Evolutionary conservation across 2,888 invertebrate species (phyloP), one percentile per base, ranked within the genome.

Genomic region (Stictocephala bisonia): DNA sequence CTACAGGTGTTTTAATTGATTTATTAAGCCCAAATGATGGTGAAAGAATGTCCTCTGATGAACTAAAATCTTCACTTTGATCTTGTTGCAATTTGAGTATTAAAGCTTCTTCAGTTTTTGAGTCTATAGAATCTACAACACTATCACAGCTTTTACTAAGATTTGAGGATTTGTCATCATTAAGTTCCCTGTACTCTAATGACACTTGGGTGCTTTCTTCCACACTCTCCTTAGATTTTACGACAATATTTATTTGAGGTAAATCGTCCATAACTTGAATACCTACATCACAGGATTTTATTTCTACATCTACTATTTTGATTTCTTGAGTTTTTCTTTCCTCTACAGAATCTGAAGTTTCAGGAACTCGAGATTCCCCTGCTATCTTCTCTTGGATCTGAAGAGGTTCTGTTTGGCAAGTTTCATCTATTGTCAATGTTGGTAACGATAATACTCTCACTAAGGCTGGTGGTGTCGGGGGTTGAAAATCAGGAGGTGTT

Each of bases 361-460:
- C 58, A 15, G 41, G 15, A 24, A 41, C 27, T 2, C 18, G 31
- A 44, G 44, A 44, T 31, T 29, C 11, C 29, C 31, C 3, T 15
- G 35, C 11, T n/a, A 20, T 27, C 13, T 44, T n/a, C 11, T 71
- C 58, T 15, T 56, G 41, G 11, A 58, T 58, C 72, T 71, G 35
- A 40, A 51, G 22, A 68, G 53, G 60, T 74, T 75, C 22, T 44
- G 48, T 64, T 73, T 48, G 18, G 29, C 70, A 26, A 20, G 64
- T 51, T 31, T 74, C 70, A 20, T 77, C 74, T 35, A 76, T 87
- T 67, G 87, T 87, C 58, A 91, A 86, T 77, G 87, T 88, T 22
- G 91, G 91, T 77, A 91, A 84, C 1, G 91, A 91, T 67, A 91
- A 89, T 40, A 91, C 91, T 75, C 91, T 85, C 74, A 91, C 88